A percentile compares a stretch with the other conserved stretches of the same genome.
Conservation (phyloP, 2,888 invertebrate species). For the Sinhomidia bicolor region DNA sequence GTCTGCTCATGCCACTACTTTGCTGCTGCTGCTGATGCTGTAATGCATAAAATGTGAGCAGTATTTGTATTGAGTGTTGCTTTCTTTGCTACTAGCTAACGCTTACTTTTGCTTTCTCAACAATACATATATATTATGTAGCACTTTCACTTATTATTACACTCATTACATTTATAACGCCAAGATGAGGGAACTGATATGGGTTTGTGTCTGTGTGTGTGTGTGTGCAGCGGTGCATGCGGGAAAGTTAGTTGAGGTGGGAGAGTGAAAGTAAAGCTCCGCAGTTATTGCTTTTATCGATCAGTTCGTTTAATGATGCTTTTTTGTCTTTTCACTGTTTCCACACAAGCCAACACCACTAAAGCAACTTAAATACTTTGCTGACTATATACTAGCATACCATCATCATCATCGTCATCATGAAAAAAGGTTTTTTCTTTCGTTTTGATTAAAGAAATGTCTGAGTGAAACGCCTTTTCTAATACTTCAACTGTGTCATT, state of each 20-base stretch:
- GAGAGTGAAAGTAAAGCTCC: conserved; percentile 34
- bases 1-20: too few species aligned
- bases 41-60: neutral
- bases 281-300: conserved; percentile 66
- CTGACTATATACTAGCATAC: neutral
- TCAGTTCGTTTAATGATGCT: conserved; percentile 68
- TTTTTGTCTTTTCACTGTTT: conserved; percentile 59
- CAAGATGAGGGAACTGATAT: neutral
- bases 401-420: neutral
- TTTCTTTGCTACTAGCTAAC: neutral
- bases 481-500: conserved; percentile 42
- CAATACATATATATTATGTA: conserved; percentile 23
- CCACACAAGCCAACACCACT: neutral
- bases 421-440: neutral
- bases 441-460: conserved; percentile 21
- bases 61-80: conserved; percentile 35
- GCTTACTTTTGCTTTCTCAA: neutral
- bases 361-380: too few species aligned
- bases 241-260: conserved; percentile 10
- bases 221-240: neutral
- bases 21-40: neutral
- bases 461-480: conserved; percentile 1
- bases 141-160: conserved; percentile 16
- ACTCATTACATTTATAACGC: conserved; percentile 18
- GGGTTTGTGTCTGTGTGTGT: neutral